Conservation (phyloP, 2,888 invertebrate species). For the Cephonodes hylas region DNA sequence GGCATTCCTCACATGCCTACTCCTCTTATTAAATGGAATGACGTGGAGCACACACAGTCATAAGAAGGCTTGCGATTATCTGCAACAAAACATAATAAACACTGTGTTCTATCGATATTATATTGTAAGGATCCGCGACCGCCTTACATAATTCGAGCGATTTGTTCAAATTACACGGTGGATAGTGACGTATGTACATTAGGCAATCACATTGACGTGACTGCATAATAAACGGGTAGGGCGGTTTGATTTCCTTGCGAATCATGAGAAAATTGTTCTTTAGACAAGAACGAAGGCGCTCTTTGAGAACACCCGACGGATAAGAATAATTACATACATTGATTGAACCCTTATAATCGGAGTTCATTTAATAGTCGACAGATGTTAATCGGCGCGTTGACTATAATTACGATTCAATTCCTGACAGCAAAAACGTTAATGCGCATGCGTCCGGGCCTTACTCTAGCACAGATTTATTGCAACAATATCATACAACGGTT, state of each 20-base stretch:
- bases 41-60: neutral
- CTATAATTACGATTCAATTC: constrained; percentile 77
- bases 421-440: constrained; percentile 73
- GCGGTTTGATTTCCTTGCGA: constrained; percentile 74
- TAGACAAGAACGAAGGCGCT: constrained; percentile 54
- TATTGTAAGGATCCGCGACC: constrained; percentile 15
- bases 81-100: neutral
- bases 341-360: constrained; percentile 79
- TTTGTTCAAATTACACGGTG: constrained; percentile 50
- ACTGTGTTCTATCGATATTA: constrained; percentile 2
- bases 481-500: constrained; percentile 31
- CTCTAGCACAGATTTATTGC: constrained; percentile 47
- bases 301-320: constrained; percentile 79
- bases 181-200: constrained; percentile 58
- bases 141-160: constrained; percentile 22
- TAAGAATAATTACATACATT: constrained; percentile 81
- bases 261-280: constrained; percentile 78
- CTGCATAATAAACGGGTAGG: constrained; percentile 74
- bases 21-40: neutral
- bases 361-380: constrained; percentile 80
- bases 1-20: neutral
- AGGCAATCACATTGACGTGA: constrained; percentile 70
- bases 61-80: neutral
- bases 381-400: constrained; percentile 76
- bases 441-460: constrained; percentile 37